A percentile compares a stretch with the other conserved stretches of the same genome.
phyloP scores from a whole-genome alignment of 1,140 invertebrate species.

The Plutomurus gul region DNA sequence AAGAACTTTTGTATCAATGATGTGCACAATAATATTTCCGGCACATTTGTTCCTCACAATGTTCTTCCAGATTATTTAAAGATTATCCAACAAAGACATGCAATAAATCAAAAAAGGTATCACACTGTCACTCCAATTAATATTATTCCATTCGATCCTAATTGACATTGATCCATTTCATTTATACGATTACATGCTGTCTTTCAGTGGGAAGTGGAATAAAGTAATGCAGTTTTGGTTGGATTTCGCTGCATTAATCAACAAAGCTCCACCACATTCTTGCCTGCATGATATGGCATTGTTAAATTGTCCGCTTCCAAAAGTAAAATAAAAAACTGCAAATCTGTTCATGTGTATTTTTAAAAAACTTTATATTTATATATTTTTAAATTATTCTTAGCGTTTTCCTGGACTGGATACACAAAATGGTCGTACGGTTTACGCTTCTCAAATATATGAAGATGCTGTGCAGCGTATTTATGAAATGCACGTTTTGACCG shows the following conservation, averaged over 20 bases:
- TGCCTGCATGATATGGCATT: conserved; percentile 40
- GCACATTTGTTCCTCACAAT: conserved; percentile 36
- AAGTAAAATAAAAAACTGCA: not conserved
- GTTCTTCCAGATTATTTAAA: conserved; percentile 32
- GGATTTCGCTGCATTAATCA: conserved; percentile 15
- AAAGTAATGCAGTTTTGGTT: conserved; percentile 35
- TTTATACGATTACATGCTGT: not conserved
- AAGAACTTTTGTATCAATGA: conserved; percentile 40
- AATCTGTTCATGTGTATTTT: not conserved
- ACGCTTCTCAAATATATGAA: conserved; percentile 33
- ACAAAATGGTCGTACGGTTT: not conserved
- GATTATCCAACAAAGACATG: not conserved
- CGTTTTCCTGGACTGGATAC: not conserved
- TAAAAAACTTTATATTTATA: not conserved
- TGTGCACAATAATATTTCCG: conserved; percentile 41
- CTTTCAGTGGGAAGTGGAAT: not conserved
- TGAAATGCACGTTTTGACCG: conserved; percentile 35
- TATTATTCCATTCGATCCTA: not conserved
- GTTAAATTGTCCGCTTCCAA: conserved; percentile 29
- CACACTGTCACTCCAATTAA: too few relatives aligned
- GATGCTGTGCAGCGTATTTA: conserved; percentile 41
- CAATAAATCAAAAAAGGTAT: not conserved
- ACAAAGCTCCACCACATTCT: conserved; percentile 16
- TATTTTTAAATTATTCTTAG: too few relatives aligned
- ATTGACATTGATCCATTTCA: not conserved